Base-by-base conservation (phyloP, 1,140 invertebrate genomes). In the Solenopsis fugax region DNA sequence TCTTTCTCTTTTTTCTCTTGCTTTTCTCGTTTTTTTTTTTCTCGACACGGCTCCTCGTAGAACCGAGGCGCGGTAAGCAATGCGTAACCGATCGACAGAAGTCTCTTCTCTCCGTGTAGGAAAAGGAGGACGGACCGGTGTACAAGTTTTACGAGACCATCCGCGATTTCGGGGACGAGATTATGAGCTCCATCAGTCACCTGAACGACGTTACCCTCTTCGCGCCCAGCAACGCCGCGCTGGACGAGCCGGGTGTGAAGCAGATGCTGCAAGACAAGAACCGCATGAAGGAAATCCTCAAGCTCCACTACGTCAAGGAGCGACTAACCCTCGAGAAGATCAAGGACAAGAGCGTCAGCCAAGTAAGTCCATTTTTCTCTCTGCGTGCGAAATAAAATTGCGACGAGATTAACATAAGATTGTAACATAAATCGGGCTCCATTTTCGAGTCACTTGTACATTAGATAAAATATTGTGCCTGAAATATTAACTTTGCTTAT, bases 161-260 rank as follows among this genome's bases (percentile, higher is more conserved):
- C 76, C 96, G 97, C 92, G 97, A 98, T 90, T 96, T 96, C 85
- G 97, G 97, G 10, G 96, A 97, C 52, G 97, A 97, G 64, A 98
- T 98, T 89, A 95, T 98, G 93, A 96, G 96, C 80, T 96, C 96
- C 58, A 96, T 98, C n/a, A 97, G 96, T 60, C 95, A 96, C 56
- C 96, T 96, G 67, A 96, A 96, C 45, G 97, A 98, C 64, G 96
- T 98, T 6, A 99, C 98, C 1, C 95, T 99, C 29, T 98, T 99
- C 93, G 98, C 98, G 0, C 98, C 98, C 0, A 98, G 97, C 89
- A 99, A 99, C 93, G 97, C 97, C 78, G 98, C 98, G 0, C 97
- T 97, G 96, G 94, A 96, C 13, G 96, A 97, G 81, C 95, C 96
- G 6, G 96, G 96, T 56, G 96, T 98, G 0, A 96, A 97, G 86